These are phyloP conservation scores for Nothocercus julius DNA, from an alignment of 2,113 vertebrate species.

Conservation along the genomic window DNA sequence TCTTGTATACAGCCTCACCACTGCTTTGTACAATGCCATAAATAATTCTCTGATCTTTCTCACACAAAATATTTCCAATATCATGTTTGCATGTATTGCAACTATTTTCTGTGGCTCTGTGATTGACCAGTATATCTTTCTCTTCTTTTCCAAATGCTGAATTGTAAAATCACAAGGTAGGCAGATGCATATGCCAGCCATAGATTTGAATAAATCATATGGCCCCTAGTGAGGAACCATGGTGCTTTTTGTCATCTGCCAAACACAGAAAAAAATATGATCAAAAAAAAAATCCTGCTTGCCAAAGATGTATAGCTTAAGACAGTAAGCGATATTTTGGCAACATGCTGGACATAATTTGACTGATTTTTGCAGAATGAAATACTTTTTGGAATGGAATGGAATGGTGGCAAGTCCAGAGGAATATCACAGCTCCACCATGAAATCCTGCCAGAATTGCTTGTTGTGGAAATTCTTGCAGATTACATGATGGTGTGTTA, in stretches of 20 bases:
- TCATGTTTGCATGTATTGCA: not conserved
- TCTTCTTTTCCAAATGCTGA: not conserved
- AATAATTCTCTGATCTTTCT: not conserved
- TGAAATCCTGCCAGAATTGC: not conserved
- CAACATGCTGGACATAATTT: not conserved
- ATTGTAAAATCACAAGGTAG: not conserved
- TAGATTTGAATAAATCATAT: not conserved
- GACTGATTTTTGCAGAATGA: not conserved
- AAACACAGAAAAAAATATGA: not conserved
- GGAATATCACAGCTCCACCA: not conserved
- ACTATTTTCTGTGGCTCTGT: not conserved
- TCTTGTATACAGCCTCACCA: not conserved
- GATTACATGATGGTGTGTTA: not conserved
- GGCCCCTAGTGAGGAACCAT: not conserved
- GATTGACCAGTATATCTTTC: not conserved
- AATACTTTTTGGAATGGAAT: not conserved
- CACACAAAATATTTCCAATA: not conserved
- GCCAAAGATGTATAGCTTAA: not conserved
- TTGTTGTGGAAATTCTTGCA: slow-evolving; percentile 36
- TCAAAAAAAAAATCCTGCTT: not conserved
- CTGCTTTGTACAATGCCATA: not conserved
- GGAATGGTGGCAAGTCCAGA: not conserved
- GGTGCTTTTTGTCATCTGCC: not conserved
- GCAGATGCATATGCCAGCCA: not conserved
- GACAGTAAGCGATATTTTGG: slow-evolving; percentile 15